Base-by-base conservation (phyloP, 2,113 vertebrate species). In the Tetraodon nigroviridis region DNA sequence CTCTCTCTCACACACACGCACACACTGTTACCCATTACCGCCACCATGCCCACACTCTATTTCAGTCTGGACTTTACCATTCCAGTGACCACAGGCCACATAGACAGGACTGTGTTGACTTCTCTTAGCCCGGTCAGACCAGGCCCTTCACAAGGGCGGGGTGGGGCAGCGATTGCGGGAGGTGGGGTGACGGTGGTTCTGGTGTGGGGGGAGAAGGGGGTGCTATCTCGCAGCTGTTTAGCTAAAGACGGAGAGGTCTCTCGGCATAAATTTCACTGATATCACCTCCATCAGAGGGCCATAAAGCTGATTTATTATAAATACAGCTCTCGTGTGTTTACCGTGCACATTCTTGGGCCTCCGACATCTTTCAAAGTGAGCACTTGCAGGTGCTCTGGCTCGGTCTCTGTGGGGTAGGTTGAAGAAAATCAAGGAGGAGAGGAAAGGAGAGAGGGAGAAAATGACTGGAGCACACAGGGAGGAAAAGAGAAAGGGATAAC, bases 231-330 rank as follows among this genome's bases (percentile, higher is more conserved):
- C 95, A 97, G 94, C 94, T 97, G 94, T 92, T 84, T 90, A 24
- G 84, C 81, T 81, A 88, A 90, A 89, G 85, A 89, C 89, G 86
- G 85, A 67, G 80, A 92, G 91, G 92, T 93, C 91, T 92, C 86
- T 81, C 90, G 89, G 92, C 91, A 92, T 98, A 96, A 97, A 97
- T 94, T 92, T 87, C 80, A 79, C 92, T 92, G 93, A 95, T 95
- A 97, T 94, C 95, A 94, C 92, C 94, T 85, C 93, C 95, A 98
- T 95, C 92, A 92, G 93, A 92, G 93, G 92, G 92, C 93, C 92
- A 97, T 97, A 97, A 97, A 95, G 92, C 90, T 96, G 96, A 98
- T 93, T 92, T 95, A 98, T 98, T 95, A 94, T 97, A 97, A 97
- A 97, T 94, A 95, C 90, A 89, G 93, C 87, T 92, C 92, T 92